These are phyloP conservation scores for Diacarnus erythraeanus DNA, from an alignment of 37 sponge, comb jelly and placozoan species.

Conservation along the genomic window DNA sequence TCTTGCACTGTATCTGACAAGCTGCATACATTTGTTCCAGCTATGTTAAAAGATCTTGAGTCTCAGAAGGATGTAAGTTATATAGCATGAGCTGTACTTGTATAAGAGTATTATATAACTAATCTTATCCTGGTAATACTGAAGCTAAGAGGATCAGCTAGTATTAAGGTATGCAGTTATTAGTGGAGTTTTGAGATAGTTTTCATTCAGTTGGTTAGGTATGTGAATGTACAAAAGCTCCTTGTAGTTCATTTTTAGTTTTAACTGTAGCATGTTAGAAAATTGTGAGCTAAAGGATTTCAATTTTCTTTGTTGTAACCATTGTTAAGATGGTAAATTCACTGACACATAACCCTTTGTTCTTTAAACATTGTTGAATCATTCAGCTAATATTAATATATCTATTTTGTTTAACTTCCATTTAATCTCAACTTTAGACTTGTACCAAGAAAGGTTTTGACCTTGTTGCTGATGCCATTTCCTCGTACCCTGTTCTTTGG, in stretches of 20 bases:
- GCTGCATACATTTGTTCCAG: neutral
- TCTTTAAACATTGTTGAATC: neutral
- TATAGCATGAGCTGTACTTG: neutral
- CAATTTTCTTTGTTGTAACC: too few species aligned
- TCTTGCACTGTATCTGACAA: neutral
- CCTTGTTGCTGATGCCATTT: constrained; percentile 5
- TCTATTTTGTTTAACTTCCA: neutral
- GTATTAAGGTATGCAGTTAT: too few species aligned
- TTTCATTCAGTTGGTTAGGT: too few species aligned
- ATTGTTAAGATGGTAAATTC: too few species aligned
- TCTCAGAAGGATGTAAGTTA: neutral
- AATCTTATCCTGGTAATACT: too few species aligned
- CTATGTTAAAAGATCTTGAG: neutral
- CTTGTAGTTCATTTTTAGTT: too few species aligned
- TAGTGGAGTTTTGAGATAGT: too few species aligned
- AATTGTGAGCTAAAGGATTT: neutral
- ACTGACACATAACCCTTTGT: too few species aligned
- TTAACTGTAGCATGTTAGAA: neutral
- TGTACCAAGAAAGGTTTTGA: neutral
- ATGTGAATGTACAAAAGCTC: too few species aligned
- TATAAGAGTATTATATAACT: neutral
- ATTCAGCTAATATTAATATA: neutral
- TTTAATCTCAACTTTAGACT: neutral
- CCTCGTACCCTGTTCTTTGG: constrained; percentile 39
- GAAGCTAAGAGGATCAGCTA: too few species aligned